Evolutionary conservation across 2,797 vertebrate species (phyloP), one percentile per base, ranked within the genome.

Genomic region (Ceyx erithaca): DNA sequence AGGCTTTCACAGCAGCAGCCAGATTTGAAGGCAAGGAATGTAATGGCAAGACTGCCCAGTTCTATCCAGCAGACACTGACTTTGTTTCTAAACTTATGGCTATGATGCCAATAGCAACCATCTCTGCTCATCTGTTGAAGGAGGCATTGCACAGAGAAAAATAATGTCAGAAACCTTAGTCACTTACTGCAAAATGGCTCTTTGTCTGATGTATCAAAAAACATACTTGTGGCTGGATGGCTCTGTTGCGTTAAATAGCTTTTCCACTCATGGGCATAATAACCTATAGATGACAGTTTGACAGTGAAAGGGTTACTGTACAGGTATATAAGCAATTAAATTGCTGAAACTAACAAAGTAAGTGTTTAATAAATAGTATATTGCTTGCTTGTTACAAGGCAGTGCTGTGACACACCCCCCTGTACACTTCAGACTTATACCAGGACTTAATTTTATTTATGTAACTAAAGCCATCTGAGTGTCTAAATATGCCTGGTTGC

Each of bases 171-270:
- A n/a, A 70, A 77, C 46, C 48, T 72, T 46, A 85, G 86, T 45
- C 81, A 98, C 98, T 98, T 93, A 98, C 98, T 95, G 80, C 98
- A 98, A 76, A 95, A 98, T 2, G 98, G 98, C 26, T 96, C 86
- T 86, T 96, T 43, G 48, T 97, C 93, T 0, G 93, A 93, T 9
- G 98, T 98, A 54, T 98, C 97, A 20, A 98, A 98, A 95, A 97
- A 98, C 30, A 97, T 93, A 52, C 93, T 97, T 12, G 92, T 96
- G 95, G 75, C 91, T 23, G 96, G 96, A 84, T 95, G 97, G 62
- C 94, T 95, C 95, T 92, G 96, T 70, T 85, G 77, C 69, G 40
- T 95, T 87, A 97, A 93, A 80, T 93, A 89, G 78, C 92, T 96
- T 89, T 96, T 97, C 98, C 97, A 98, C 21, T 89, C 57, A 18